Evolutionary conservation across 2,797 vertebrate genomes (phyloP).

Genomic region (Lithobates sylvaticus): DNA sequence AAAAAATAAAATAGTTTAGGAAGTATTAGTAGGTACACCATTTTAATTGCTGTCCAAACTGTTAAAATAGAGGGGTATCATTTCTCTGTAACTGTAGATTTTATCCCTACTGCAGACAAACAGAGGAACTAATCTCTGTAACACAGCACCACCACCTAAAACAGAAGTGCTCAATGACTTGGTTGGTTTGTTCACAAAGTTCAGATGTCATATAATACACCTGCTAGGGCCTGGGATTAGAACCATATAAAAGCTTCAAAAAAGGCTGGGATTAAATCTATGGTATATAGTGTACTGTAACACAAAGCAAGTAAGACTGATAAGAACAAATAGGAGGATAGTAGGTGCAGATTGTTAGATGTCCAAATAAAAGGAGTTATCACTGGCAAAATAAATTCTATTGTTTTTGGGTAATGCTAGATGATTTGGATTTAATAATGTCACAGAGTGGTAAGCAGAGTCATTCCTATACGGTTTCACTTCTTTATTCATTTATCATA

Average conservation of each 20-base stretch:
- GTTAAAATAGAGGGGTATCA: constrained; percentile 22
- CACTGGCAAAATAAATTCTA: constrained; percentile 44
- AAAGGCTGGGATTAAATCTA: constrained; percentile 48
- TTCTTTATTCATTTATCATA: constrained; percentile 41
- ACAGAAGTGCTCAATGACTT: constrained; percentile 40
- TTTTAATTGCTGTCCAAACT: constrained; percentile 12
- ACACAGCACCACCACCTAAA: constrained; percentile 35
- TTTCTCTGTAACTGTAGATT: constrained; percentile 5
- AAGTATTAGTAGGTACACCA: background rate
- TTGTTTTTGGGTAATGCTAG: constrained; percentile 55
- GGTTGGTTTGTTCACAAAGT: constrained; percentile 45
- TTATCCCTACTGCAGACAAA: constrained; percentile 24
- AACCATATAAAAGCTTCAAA: constrained; percentile 43
- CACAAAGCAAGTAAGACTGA: constrained; percentile 40
- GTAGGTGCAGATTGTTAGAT: constrained; percentile 52
- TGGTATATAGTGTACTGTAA: constrained; percentile 44
- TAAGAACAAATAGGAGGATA: constrained; percentile 51
- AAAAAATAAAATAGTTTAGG: background rate
- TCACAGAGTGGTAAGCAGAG: constrained; percentile 6
- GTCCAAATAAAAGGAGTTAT: constrained; percentile 56
- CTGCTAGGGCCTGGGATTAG: constrained; percentile 46
- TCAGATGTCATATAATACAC: constrained; percentile 49
- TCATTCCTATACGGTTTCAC: constrained; percentile 54
- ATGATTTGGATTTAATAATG: constrained; percentile 42
- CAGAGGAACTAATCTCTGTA: constrained; percentile 41